Conservation (phyloP, 2,888 invertebrate genomes). For the Eupithecia abbreviata region DNA sequence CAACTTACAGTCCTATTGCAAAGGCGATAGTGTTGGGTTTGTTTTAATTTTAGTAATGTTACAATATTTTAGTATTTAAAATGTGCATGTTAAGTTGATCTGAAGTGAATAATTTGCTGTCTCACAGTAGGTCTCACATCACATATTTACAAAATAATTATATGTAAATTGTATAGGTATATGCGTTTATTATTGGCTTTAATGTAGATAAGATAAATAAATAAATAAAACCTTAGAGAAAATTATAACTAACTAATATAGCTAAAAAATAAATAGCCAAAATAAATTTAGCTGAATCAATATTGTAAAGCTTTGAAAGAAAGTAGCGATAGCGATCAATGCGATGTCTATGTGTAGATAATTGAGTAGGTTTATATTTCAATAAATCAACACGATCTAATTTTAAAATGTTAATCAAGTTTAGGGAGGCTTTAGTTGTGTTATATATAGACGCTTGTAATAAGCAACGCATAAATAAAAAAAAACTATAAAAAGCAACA, state of each 20-base stretch:
- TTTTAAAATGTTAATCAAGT: not conserved
- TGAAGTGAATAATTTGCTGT: not conserved
- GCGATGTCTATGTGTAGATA: not conserved
- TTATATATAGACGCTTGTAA: not conserved
- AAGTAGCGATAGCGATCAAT: not conserved
- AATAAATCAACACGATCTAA: not conserved
- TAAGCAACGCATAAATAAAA: not conserved
- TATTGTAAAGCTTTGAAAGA: not conserved
- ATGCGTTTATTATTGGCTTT: slow-evolving; percentile 1
- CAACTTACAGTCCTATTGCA: not conserved
- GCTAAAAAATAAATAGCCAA: not conserved
- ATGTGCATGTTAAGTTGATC: not conserved
- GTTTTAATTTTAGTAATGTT: not conserved
- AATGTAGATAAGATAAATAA: not conserved
- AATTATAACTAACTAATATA: not conserved
- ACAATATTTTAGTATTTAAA: not conserved
- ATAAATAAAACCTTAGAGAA: not conserved
- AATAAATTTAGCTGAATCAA: not conserved
- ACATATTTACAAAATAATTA: not conserved
- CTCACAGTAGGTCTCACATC: not conserved
- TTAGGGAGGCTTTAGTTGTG: not conserved
- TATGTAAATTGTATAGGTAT: not conserved
- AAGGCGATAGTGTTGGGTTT: not conserved
- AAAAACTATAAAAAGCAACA: not conserved
- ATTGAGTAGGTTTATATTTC: not conserved